phyloP scores from a whole-genome alignment of 2,797 vertebrate species.

The Sebastolobus altivelis region DNA sequence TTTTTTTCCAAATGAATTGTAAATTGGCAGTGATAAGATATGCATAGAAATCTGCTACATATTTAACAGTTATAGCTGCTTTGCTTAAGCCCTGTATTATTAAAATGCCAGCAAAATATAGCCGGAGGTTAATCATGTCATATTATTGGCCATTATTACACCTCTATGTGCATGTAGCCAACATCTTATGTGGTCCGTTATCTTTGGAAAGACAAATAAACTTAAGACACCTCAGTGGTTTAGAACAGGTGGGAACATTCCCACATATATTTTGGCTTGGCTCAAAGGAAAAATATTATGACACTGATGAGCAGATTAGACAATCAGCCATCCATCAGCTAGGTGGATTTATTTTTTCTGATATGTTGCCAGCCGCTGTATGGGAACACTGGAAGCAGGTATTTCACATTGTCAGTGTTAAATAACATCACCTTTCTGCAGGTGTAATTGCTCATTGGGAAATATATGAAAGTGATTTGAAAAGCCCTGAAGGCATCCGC shows the following conservation, averaged over 20 bases:
- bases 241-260: constrained; percentile 10
- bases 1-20: constrained; percentile 7
- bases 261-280: neutral
- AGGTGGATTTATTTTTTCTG: constrained; percentile 1
- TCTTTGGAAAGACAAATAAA: neutral
- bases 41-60: neutral
- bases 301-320: constrained; percentile 45
- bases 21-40: constrained; percentile 2
- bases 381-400: constrained; percentile 23
- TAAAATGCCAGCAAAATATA: constrained; percentile 1
- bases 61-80: neutral
- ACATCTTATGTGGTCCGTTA: neutral
- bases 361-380: constrained; percentile 3
- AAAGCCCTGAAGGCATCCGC: constrained; percentile 41
- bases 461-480: constrained; percentile 43
- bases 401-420: constrained; percentile 33
- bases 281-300: constrained; percentile 22
- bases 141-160: neutral
- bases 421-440: constrained; percentile 37
- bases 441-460: constrained; percentile 45
- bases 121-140: neutral
- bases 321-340: constrained; percentile 59
- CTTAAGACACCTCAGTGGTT: neutral
- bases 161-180: neutral
- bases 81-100: neutral